Conservation (phyloP, 1,140 invertebrate species). For the Mya arenaria region DNA sequence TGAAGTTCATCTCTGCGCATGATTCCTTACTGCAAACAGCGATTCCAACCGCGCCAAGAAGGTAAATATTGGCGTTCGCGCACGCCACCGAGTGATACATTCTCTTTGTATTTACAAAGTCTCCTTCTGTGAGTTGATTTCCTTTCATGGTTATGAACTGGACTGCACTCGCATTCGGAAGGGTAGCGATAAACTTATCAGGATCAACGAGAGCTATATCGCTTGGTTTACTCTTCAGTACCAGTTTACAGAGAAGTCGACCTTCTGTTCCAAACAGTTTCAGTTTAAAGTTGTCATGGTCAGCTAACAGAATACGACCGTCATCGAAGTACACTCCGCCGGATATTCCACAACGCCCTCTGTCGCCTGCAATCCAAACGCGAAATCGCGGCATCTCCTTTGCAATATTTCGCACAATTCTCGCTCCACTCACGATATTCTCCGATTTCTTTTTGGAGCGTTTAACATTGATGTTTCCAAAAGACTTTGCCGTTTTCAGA, state of each 20-base stretch:
- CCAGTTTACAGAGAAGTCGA: constrained; percentile 26
- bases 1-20: constrained; percentile 18
- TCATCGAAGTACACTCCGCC: constrained; percentile 43
- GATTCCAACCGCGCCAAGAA: constrained; percentile 22
- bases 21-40: constrained; percentile 23
- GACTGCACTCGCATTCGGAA: constrained; percentile 18
- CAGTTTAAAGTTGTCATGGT: constrained; percentile 51
- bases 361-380: constrained; percentile 41
- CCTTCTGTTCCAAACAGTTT: constrained; percentile 35
- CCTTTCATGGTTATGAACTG: constrained; percentile 36
- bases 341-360: constrained; percentile 43
- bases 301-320: constrained; percentile 32
- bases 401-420: neutral
- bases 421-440: constrained; percentile 6
- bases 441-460: constrained; percentile 12
- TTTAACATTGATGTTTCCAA: constrained; percentile 37
- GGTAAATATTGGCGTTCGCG: constrained; percentile 7
- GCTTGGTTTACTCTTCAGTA: constrained; percentile 43
- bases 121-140: constrained; percentile 17
- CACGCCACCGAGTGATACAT: constrained; percentile 27
- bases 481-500: constrained; percentile 8
- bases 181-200: neutral
- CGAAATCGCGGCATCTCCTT: constrained; percentile 19
- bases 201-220: constrained; percentile 36
- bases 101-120: constrained; percentile 19